Percentiles rank a stretch among this genome's conserved stretches.
Evolutionary conservation across 2,888 invertebrate species (phyloP).

Genomic region (Liopterus haemorrhoidalis): DNA sequence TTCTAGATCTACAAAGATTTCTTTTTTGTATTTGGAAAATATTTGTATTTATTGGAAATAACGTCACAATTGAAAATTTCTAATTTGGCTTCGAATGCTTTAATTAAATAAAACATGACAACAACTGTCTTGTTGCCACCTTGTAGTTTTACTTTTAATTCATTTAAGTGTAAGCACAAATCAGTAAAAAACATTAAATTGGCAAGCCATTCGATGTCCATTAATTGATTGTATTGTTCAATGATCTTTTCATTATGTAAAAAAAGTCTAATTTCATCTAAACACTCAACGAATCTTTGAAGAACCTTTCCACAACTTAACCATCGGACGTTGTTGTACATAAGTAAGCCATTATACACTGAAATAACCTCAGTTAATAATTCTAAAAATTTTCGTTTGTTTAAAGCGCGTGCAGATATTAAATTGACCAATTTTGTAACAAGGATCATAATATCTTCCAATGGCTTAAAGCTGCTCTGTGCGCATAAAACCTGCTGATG

Average conservation of each 20-base stretch:
- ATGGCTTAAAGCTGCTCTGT: slow-evolving; percentile 31
- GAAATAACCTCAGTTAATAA: slow-evolving; percentile 36
- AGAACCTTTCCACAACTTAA: slow-evolving; percentile 35
- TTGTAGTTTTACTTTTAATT: slow-evolving; percentile 21
- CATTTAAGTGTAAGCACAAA: slow-evolving; percentile 24
- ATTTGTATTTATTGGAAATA: slow-evolving; percentile 20
- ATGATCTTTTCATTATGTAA: slow-evolving; percentile 20
- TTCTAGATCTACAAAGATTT: slow-evolving; percentile 14
- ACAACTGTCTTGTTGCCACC: slow-evolving; percentile 22
- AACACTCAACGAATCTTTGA: slow-evolving; percentile 35
- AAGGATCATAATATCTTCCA: slow-evolving; percentile 33
- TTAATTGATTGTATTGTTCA: slow-evolving; percentile 20
- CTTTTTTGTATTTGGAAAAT: slow-evolving; percentile 21
- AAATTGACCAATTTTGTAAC: slow-evolving; percentile 29
- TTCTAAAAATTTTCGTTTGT: slow-evolving; percentile 34
- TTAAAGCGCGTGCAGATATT: slow-evolving; percentile 33
- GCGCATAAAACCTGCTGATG: slow-evolving; percentile 32
- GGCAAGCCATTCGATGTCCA: slow-evolving; percentile 31
- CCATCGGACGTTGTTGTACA: slow-evolving; percentile 34
- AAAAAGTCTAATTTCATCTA: slow-evolving; percentile 24
- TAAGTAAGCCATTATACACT: slow-evolving; percentile 34
- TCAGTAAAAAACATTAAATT: slow-evolving; percentile 35
- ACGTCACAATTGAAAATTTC: slow-evolving; percentile 24
- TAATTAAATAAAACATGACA: slow-evolving; percentile 32
- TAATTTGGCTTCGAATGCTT: slow-evolving; percentile 33